These are phyloP conservation scores for Crossaster papposus DNA, from an alignment of 53 echinoderm and acorn worm species.

Conservation along the genomic window DNA sequence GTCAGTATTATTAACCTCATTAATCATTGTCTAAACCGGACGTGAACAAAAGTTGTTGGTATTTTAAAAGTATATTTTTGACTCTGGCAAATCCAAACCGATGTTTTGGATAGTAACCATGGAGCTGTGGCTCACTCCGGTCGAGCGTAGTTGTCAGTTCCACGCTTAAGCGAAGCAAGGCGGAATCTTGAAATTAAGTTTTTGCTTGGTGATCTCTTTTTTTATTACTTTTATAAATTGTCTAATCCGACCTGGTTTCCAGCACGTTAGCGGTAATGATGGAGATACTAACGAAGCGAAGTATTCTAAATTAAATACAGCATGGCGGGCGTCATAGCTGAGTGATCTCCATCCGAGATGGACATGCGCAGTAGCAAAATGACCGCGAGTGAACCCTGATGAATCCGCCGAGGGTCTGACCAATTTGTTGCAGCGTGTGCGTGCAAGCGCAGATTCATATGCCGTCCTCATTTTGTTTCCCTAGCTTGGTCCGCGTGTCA, in stretches of 20 bases:
- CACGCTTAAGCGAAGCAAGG: constrained; percentile 61
- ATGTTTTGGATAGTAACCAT: constrained; percentile 50
- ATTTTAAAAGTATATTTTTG: not conserved
- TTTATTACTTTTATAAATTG: not conserved
- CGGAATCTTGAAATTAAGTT: constrained; percentile 60
- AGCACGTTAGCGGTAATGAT: constrained; percentile 56
- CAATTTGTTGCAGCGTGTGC: constrained; percentile 46
- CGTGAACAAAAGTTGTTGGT: not conserved
- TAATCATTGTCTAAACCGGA: not conserved
- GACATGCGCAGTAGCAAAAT: constrained; percentile 48
- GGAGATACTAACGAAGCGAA: constrained; percentile 48
- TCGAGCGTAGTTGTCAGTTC: constrained; percentile 42
- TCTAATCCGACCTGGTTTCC: constrained; percentile 48
- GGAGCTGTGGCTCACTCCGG: not conserved
- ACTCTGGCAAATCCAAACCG: constrained; percentile 4
- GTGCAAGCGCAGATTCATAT: constrained; percentile 24
- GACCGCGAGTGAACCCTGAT: constrained; percentile 51
- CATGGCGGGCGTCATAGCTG: constrained; percentile 43
- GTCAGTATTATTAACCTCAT: constrained; percentile 47
- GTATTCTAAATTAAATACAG: constrained; percentile 46
- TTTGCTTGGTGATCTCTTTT: constrained; percentile 17
- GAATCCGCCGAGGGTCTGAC: constrained; percentile 38
- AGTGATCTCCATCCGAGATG: not conserved
- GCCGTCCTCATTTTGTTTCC: not conserved
- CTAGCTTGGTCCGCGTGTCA: not conserved